phyloP scores from a whole-genome alignment of 2,888 invertebrate genomes.

The Thymelicus acteon region DNA sequence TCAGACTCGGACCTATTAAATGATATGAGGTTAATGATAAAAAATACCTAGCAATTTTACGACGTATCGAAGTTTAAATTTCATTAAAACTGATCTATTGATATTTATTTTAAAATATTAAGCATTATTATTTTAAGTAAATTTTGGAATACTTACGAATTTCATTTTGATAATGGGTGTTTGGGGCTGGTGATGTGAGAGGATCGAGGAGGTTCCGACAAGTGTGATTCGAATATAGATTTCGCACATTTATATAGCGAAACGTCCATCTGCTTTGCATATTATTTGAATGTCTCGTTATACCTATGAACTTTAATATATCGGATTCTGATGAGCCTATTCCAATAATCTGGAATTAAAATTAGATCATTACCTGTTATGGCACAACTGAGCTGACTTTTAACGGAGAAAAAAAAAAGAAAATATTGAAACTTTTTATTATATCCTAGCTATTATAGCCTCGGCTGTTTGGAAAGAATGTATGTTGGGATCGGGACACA shows the following conservation, averaged over 20 bases:
- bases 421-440: too few relatives aligned
- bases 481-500: too few relatives aligned
- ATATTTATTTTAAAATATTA: too few relatives aligned
- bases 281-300: conserved; percentile 50
- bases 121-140: too few relatives aligned
- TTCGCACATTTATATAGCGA: conserved; percentile 62
- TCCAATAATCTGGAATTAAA: conserved; percentile 18
- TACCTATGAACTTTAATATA: conserved; percentile 19
- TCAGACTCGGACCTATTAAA: too few relatives aligned
- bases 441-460: too few relatives aligned
- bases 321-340: conserved; percentile 12
- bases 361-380: conserved; percentile 19
- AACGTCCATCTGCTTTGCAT: conserved; percentile 54
- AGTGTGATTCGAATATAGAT: conserved; percentile 55
- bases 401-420: too few relatives aligned
- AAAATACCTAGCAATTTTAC: conserved; percentile 7
- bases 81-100: background rate
- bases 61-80: background rate
- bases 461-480: too few relatives aligned
- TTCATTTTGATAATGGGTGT: conserved; percentile 57
- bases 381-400: background rate
- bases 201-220: conserved; percentile 51
- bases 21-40: background rate
- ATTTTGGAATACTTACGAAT: conserved; percentile 60
- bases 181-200: conserved; percentile 44